Evolutionary conservation across 1,140 invertebrate species (phyloP).

Genomic region (Diabrotica undecimpunctata): DNA sequence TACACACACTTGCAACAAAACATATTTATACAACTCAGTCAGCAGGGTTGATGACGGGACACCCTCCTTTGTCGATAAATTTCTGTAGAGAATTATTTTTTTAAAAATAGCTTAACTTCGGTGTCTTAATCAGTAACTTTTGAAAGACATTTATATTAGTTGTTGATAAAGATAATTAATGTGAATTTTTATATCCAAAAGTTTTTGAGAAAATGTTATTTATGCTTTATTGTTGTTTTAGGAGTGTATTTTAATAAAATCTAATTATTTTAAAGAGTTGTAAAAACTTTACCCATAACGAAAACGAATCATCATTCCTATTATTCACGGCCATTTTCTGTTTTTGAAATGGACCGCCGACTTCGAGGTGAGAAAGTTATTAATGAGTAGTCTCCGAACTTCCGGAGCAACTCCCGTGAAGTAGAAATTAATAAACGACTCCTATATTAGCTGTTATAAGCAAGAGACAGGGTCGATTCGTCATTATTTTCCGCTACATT

Average conservation of each 20-base stretch:
- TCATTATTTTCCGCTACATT: slow-evolving; percentile 51
- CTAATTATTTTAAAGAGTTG: not conserved
- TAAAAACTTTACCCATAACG: slow-evolving; percentile 9
- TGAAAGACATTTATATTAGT: no score
- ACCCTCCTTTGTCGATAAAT: no score
- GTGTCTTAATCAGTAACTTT: no score
- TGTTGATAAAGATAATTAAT: no score
- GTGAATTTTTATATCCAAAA: no score
- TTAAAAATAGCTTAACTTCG: no score
- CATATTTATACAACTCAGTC: no score
- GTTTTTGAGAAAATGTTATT: no score
- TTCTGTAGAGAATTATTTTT: no score
- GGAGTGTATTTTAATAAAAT: not conserved
- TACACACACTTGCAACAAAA: no score
- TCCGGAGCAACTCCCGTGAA: slow-evolving; percentile 33
- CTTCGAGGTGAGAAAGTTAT: slow-evolving; percentile 45
- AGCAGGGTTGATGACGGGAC: no score
- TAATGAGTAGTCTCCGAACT: slow-evolving; percentile 43
- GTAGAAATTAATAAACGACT: slow-evolving; percentile 48
- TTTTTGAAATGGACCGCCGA: slow-evolving; percentile 42
- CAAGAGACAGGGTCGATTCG: slow-evolving; percentile 50
- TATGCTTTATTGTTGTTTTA: not conserved
- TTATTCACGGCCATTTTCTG: slow-evolving; percentile 45
- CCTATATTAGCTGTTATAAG: slow-evolving; percentile 49
- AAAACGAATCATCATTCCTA: slow-evolving; percentile 40